Base-by-base conservation (phyloP, 1,140 invertebrate species). In the Drosophila pruinosa region DNA sequence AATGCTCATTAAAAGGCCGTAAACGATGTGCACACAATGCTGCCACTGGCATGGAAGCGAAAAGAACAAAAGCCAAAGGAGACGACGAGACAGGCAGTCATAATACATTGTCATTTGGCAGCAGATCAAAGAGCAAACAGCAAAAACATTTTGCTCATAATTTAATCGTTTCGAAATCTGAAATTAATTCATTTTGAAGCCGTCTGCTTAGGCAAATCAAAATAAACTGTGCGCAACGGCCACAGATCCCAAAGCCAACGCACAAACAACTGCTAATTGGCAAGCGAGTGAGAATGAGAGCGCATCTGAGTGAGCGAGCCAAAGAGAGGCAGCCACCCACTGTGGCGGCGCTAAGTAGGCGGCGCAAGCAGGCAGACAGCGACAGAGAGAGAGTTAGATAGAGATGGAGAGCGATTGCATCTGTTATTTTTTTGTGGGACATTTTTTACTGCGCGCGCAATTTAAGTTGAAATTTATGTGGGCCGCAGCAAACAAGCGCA, bases 151-250 rank as follows among this genome's bases (percentile, higher is more conserved):
- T 72, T 72, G 67, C 54, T 78, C 80, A 79, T 86, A 85, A 89
- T 89, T 89, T 89, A 89, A 89, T 88, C 72, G 86, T 89, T 89
- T 89, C 80, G 64, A 83, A 89, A 89, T 89, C 72, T 62, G 43
- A 78, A 61, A 78, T 81, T 68, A 81, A 81, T 75, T 72, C 67
- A 67, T 76, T 78, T 72, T 52, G 41, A 78, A 86, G 69, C 75
- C 69, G 57, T 17, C 77, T 75, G 72, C 78, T 78, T 78, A 82
- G 75, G 56, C 78, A 89, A 89, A 88, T 89, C 83, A 86, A 86
- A 86, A 74, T 72, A 83, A 83, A 83, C 79, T 38, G 53, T 5
- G 50, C 79, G 68, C 22, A 78, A 65, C 75, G 58, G 38, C 59
- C 67, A 58, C 63, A 47, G 45, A 48, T 45, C 36, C 50, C 31